Conservation (phyloP, 2,797 vertebrate species). For the Danio choprae region DNA sequence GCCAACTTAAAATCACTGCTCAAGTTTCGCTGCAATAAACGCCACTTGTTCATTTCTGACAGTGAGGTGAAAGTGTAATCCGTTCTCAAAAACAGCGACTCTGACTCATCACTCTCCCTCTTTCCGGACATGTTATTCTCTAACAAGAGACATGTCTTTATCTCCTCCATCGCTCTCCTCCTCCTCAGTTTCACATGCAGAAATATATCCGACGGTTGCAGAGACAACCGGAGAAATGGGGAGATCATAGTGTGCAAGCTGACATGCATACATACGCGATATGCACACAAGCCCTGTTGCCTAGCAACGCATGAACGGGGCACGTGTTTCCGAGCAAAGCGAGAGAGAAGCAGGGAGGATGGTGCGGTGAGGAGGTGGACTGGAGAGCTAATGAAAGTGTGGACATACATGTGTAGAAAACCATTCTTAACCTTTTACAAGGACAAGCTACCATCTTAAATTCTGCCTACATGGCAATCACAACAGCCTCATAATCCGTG, state of each 20-base stretch:
- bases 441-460: not conserved
- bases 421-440: conserved; percentile 35
- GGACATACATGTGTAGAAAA: conserved; percentile 24
- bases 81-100: conserved; percentile 23
- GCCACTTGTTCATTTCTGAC: conserved; percentile 20
- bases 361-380: conserved; percentile 59
- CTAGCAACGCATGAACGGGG: conserved; percentile 82
- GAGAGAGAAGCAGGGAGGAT: conserved; percentile 61
- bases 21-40: conserved; percentile 26
- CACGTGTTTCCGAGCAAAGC: conserved; percentile 76
- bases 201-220: conserved; percentile 60
- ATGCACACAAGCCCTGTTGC: conserved; percentile 78
- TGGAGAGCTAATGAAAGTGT: conserved; percentile 56
- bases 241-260: conserved; percentile 58
- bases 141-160: conserved; percentile 1
- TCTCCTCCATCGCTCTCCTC: conserved; percentile 33
- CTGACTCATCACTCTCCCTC: conserved; percentile 19
- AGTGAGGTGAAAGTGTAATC: conserved; percentile 34
- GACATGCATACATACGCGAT: conserved; percentile 69
- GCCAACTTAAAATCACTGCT: conserved; percentile 29
- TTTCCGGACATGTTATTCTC: conserved; percentile 30
- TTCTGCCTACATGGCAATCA: not conserved
- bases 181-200: conserved; percentile 59
- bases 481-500: not conserved
- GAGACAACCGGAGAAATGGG: conserved; percentile 56